A percentile compares a stretch with the other conserved stretches of the same genome.
These are phyloP conservation scores for Phyllotreta striolata DNA, from an alignment of 2,888 invertebrate species.

Conservation along the genomic window DNA sequence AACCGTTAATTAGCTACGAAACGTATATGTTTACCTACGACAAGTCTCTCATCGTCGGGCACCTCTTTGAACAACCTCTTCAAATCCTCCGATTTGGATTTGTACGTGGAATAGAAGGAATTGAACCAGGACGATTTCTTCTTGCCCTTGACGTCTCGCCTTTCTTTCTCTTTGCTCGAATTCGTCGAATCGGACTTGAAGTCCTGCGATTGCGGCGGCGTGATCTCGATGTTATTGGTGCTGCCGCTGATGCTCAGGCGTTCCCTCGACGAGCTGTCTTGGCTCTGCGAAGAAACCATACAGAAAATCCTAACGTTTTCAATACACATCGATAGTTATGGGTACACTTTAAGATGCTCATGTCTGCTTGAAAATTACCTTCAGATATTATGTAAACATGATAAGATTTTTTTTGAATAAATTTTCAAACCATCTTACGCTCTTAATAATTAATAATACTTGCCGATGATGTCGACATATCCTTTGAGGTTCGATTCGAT, in stretches of 20 bases:
- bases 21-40: conserved; percentile 74
- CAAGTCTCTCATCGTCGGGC: conserved; percentile 88
- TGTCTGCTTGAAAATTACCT: no score
- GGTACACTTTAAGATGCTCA: no score
- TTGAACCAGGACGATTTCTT: conserved; percentile 90
- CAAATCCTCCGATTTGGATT: conserved; percentile 92
- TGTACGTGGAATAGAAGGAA: conserved; percentile 89
- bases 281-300: conserved; percentile 45
- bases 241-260: conserved; percentile 44
- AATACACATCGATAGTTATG: no score
- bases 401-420: not conserved
- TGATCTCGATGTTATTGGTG: conserved; percentile 46
- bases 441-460: conserved; percentile 3
- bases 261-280: conserved; percentile 49
- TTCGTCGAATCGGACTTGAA: conserved; percentile 47
- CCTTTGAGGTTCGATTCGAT: no score
- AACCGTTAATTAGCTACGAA: no score
- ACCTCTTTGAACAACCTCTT: conserved; percentile 91
- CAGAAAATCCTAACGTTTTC: no score
- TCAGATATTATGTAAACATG: no score
- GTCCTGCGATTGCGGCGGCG: conserved; percentile 48
- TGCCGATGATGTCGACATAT: not conserved
- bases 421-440: not conserved
- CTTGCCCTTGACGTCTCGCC: conserved; percentile 64
- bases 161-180: conserved; percentile 54